phyloP scores from a whole-genome alignment of 2,113 vertebrate species.

The Neopipo cinnamomea region DNA sequence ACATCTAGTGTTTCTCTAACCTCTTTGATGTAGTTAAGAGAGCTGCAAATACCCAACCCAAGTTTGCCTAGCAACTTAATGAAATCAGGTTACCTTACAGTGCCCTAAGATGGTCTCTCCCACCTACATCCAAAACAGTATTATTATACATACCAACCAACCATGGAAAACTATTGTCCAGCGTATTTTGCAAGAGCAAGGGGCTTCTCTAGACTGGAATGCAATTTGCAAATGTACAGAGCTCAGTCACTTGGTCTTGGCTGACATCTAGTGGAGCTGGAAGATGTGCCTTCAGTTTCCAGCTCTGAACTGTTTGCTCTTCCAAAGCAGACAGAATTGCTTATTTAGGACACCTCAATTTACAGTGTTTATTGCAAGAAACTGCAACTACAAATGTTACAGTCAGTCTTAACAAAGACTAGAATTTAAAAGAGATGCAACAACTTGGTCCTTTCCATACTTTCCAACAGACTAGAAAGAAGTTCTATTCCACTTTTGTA shows the following conservation, averaged over 20 bases:
- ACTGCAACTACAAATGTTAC: not conserved
- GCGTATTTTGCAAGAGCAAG: not conserved
- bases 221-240: not conserved
- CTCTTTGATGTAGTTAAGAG: not conserved
- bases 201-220: not conserved
- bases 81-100: not conserved
- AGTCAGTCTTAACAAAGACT: not conserved
- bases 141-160: not conserved
- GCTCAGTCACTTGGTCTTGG: not conserved
- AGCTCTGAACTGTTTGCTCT: not conserved
- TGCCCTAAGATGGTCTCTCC: not conserved
- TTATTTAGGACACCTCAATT: not conserved
- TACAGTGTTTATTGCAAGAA: not conserved
- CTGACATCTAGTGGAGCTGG: conserved; percentile 64
- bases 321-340: not conserved
- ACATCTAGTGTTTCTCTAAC: not conserved
- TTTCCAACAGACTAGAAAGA: not conserved
- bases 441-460: not conserved
- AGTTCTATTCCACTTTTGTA: not conserved
- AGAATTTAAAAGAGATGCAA: not conserved
- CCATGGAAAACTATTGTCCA: not conserved
- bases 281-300: not conserved
- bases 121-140: not conserved
- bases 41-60: not conserved
- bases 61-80: not conserved